Evolutionary conservation across 2,797 vertebrate species (phyloP), one percentile per base, ranked within the genome.

Genomic region (Hippopotamyrus pictus): DNA sequence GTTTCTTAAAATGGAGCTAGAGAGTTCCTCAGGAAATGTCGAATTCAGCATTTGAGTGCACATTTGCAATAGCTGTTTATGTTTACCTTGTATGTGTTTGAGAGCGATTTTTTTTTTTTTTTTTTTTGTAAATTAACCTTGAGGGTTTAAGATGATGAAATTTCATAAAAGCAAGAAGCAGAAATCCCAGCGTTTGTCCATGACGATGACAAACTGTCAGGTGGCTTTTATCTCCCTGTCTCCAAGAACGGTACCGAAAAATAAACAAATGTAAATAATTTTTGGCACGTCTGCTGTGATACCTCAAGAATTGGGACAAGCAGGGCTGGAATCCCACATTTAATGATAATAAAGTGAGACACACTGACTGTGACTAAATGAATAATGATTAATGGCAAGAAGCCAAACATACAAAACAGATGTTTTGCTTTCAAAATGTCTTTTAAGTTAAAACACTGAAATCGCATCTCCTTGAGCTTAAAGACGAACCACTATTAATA

Each of bases 241-340:
- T 87, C 7, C 6, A 44, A 9, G 33, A 59, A 54, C 50, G 53
- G 53, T 11, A 87, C 14, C 14, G 53, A 59, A 59, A 86, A 59
- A 57, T 86, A 57, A 86, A 59, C 25, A 87, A 29, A 86, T 53
- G 22, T 41, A 87, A 87, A 87, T 59, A 57, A 87, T 59, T 87
- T 87, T n/a, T n/a, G 22, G 50, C 37, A 41, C 37, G 53, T 59
- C 85, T 87, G 51, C 85, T 87, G 51, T 51, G 33, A 87, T 87
- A 87, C 33, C 37, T 33, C 17, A 33, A 41, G 85, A 87, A 51
- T 33, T 59, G 53, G 25, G 33, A 37, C 8, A 37, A 57, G 85
- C 9, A 5, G 29, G 29, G 85, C 29, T 59, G 29, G 25, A 87
- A 53, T 22, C 51, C 29, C 37, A 87, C 19, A 57, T 22, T n/a